These are phyloP conservation scores for Cryptosula pallasiana DNA, from an alignment of 2,888 invertebrate species.

Conservation along the genomic window DNA sequence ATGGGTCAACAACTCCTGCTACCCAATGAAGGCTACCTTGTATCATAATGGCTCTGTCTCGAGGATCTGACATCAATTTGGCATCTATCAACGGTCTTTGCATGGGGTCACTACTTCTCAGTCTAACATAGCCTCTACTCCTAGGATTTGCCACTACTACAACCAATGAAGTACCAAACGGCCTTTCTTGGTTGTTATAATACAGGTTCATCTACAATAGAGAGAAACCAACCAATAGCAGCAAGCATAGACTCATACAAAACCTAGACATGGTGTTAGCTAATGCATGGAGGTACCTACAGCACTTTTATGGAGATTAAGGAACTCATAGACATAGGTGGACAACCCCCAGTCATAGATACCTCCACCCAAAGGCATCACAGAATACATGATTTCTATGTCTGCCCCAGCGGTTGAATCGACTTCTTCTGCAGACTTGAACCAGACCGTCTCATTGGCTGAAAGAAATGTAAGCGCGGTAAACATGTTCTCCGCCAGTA, in stretches of 20 bases:
- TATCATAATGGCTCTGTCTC: neutral
- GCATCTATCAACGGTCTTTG: neutral
- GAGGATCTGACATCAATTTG: neutral
- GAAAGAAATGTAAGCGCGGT: constrained; percentile 6
- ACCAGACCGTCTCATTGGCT: neutral
- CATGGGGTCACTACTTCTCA: neutral
- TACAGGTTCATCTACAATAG: constrained; percentile 26
- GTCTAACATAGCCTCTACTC: constrained; percentile 8
- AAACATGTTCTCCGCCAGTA: neutral
- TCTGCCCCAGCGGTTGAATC: neutral
- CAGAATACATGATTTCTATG: constrained; percentile 7
- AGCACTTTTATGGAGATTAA: neutral
- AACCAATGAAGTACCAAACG: constrained; percentile 20
- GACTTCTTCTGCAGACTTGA: neutral
- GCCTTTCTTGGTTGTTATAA: constrained; percentile 25
- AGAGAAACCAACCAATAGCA: no score
- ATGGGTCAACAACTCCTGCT: no score
- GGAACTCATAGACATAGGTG: neutral
- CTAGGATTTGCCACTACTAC: neutral
- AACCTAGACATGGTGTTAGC: no score
- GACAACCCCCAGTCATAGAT: neutral
- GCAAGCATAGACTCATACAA: no score
- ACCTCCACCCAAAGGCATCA: neutral
- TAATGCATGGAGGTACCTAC: neutral
- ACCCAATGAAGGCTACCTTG: no score